These are phyloP conservation scores for Oxygymnocypris stewartii DNA, from an alignment of 2,113 vertebrate genomes.

Conservation along the genomic window DNA sequence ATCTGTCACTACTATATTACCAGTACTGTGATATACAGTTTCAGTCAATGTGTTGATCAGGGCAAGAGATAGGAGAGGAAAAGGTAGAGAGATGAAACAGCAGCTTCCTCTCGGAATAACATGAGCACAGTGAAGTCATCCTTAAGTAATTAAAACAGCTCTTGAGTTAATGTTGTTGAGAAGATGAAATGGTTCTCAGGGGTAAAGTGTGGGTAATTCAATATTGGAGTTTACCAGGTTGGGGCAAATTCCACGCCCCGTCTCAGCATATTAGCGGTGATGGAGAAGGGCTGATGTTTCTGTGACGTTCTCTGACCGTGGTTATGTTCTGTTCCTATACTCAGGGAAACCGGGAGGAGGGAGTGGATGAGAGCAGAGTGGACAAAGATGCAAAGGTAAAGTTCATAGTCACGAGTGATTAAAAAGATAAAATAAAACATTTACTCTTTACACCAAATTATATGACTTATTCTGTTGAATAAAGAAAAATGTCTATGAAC, in stretches of 20 bases:
- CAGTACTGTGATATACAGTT: not conserved
- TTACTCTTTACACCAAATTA: not conserved
- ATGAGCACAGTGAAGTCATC: slow-evolving; percentile 58
- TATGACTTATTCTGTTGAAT: not conserved
- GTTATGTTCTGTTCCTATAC: slow-evolving; percentile 21
- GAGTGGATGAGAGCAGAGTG: slow-evolving; percentile 77
- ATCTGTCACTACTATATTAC: too few relatives aligned
- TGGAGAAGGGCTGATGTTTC: slow-evolving; percentile 16
- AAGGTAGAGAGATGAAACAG: not conserved
- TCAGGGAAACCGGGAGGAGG: slow-evolving; percentile 86
- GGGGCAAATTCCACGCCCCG: slow-evolving; percentile 37
- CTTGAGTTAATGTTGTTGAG: slow-evolving; percentile 45
- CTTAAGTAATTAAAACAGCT: slow-evolving; percentile 61
- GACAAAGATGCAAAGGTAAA: slow-evolving; percentile 92
- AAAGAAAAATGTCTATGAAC: not conserved
- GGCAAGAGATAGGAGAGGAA: not conserved
- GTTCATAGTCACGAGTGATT: slow-evolving; percentile 45
- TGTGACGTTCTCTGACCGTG: slow-evolving; percentile 17
- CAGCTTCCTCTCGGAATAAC: slow-evolving; percentile 58
- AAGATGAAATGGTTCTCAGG: slow-evolving; percentile 55
- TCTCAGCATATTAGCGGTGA: slow-evolving; percentile 13
- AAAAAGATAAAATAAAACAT: not conserved
- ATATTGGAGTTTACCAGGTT: slow-evolving; percentile 52
- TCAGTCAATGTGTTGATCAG: not conserved
- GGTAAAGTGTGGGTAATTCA: slow-evolving; percentile 38